Evolutionary conservation across 2,113 vertebrate species (phyloP), one percentile per base, ranked within the genome.

Genomic region (Dendrocopos noguchii): DNA sequence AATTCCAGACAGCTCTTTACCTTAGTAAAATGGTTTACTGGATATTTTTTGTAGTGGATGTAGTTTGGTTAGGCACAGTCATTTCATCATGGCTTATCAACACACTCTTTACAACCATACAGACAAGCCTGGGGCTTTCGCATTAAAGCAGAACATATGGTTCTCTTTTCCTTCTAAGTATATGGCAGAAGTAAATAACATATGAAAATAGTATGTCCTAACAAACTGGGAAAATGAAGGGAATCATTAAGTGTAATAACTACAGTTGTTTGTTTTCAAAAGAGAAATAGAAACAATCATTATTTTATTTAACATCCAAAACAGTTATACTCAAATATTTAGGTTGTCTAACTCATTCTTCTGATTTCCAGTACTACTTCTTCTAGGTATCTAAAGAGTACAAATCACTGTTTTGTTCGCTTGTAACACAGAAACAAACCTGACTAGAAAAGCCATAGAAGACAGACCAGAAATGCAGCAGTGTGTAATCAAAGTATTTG

Each of bases 371-470:
- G 27, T 47, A 60, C 21, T 28, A 22, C 12, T 46, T n/a, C 17
- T 21, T 27, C 10, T 28, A 74, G 29, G 16, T 68, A 64, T 28
- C 56, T 73, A 16, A 57, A 74, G 25, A 24, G 15, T 29, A 65
- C 11, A 68, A 71, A 8, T 28, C 21, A 57, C 21, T 36, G 15
- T n/a, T 79, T 53, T 76, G 24, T 25, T 82, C 15, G 44, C 61
- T 81, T 88, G 33, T 21, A 84, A 87, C 8, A 50, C 68, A 73
- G 70, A 91, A 92, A 85, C 96, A 95, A 91, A 98, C 97, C 97
- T 98, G 98, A 81, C 98, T 96, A 61, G 98, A 99, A 93, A 99
- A 99, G 74, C 97, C 98, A 96, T 98, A 98, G 97, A 98, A 98
- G 33, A 97, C 98, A 39, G 98, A 98, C 98, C 97, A 98, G 97